phyloP scores from a whole-genome alignment of 1,140 invertebrate species.

The Trichonephila inaurata region DNA sequence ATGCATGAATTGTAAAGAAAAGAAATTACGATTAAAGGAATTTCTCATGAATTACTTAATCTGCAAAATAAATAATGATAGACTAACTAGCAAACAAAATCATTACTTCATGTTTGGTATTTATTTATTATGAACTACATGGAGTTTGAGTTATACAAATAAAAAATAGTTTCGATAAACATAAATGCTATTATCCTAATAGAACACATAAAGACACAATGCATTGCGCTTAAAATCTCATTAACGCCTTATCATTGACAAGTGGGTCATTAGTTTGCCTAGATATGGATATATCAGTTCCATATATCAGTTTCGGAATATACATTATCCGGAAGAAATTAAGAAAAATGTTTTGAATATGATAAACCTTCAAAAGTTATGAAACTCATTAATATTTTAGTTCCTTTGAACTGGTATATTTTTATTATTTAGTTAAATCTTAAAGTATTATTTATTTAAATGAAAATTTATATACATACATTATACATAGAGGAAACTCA shows the following conservation, averaged over 20 bases:
- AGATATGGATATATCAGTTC: background rate
- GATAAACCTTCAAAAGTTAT: no score
- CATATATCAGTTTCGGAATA: background rate
- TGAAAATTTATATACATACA: no score
- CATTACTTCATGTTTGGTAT: background rate
- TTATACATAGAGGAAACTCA: no score
- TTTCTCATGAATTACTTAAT: no score
- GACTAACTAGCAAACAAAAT: background rate
- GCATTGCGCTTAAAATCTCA: slow-evolving; percentile 21
- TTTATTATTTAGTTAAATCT: no score
- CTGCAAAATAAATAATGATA: background rate
- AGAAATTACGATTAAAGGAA: no score
- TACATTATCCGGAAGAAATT: background rate
- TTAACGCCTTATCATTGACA: background rate
- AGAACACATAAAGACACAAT: background rate
- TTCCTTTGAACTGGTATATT: no score
- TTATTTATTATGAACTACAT: background rate
- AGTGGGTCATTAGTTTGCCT: background rate
- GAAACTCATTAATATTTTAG: no score
- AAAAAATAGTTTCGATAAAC: background rate
- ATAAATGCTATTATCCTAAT: background rate
- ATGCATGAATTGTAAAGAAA: no score
- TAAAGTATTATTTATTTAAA: no score
- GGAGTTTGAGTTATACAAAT: background rate
- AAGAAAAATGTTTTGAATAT: no score